These are phyloP conservation scores for Sicus ferrugineus DNA, from an alignment of 2,888 invertebrate species.

Conservation along the genomic window DNA sequence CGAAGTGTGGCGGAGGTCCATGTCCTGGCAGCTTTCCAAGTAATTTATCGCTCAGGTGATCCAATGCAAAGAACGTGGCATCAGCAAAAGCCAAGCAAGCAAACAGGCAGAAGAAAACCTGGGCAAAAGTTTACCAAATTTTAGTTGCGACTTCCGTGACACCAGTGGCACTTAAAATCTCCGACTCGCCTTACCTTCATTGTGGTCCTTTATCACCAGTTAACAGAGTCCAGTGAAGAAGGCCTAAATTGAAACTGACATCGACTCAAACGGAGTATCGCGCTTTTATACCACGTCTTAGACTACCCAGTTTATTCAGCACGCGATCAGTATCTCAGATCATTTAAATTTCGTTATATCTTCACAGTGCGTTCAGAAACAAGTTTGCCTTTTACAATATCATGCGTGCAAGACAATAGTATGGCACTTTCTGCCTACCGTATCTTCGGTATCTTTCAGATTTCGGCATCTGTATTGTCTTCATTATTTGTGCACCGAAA, in stretches of 20 bases:
- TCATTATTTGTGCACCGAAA: too few relatives aligned
- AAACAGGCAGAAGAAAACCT: slow-evolving; percentile 54
- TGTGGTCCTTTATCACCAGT: slow-evolving; percentile 40
- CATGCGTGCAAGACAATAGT: too few relatives aligned
- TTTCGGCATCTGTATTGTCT: too few relatives aligned
- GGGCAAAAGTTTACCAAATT: neutral
- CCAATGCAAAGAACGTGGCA: slow-evolving; percentile 51
- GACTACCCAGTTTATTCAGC: too few relatives aligned
- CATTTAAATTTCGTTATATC: too few relatives aligned
- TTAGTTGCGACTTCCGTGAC: too few relatives aligned
- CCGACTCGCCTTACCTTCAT: slow-evolving; percentile 50
- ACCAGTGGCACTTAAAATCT: neutral
- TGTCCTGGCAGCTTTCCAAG: neutral
- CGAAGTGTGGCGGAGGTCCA: neutral
- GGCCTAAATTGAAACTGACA: slow-evolving; percentile 46
- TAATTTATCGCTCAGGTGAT: neutral
- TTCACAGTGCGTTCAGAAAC: too few relatives aligned
- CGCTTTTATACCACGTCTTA: slow-evolving; percentile 50
- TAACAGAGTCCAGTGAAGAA: slow-evolving; percentile 31
- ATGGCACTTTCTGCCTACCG: too few relatives aligned
- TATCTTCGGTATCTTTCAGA: too few relatives aligned
- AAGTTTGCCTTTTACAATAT: too few relatives aligned
- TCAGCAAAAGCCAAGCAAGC: slow-evolving; percentile 53
- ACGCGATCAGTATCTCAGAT: too few relatives aligned
- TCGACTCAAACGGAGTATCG: slow-evolving; percentile 20